Conservation (phyloP, 2,113 vertebrate species). For the Muntiacus reevesi region DNA sequence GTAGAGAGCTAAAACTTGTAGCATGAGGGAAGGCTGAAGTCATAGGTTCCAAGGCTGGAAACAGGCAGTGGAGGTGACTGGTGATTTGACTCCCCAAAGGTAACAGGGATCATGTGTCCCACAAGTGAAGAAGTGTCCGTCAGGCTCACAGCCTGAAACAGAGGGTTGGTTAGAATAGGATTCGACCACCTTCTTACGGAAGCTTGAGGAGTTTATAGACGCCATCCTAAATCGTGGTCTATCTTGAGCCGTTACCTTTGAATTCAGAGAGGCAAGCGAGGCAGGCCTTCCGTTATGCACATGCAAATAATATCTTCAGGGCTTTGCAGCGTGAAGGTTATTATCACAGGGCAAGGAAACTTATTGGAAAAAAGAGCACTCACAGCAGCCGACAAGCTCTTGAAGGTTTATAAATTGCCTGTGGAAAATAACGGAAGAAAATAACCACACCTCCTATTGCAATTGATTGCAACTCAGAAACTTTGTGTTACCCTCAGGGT, state of each 20-base stretch:
- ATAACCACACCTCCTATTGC: background rate
- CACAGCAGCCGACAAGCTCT: background rate
- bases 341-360: background rate
- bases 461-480: slow-evolving; percentile 35
- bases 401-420: slow-evolving; percentile 39
- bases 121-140: background rate
- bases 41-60: background rate
- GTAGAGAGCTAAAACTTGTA: background rate
- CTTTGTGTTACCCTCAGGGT: background rate
- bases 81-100: background rate
- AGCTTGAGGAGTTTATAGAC: background rate
- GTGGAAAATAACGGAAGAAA: slow-evolving; percentile 39
- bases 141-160: background rate
- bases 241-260: background rate
- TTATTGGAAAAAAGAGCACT: background rate
- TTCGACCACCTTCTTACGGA: background rate
- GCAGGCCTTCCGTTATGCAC: background rate
- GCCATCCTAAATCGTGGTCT: background rate
- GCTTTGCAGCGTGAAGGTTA: background rate
- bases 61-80: background rate
- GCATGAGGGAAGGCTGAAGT: background rate
- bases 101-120: background rate
- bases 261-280: background rate
- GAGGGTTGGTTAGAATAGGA: background rate
- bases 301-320: background rate